phyloP scores from a whole-genome alignment of 2,797 vertebrate genomes.

The Arremon brunneinucha region DNA sequence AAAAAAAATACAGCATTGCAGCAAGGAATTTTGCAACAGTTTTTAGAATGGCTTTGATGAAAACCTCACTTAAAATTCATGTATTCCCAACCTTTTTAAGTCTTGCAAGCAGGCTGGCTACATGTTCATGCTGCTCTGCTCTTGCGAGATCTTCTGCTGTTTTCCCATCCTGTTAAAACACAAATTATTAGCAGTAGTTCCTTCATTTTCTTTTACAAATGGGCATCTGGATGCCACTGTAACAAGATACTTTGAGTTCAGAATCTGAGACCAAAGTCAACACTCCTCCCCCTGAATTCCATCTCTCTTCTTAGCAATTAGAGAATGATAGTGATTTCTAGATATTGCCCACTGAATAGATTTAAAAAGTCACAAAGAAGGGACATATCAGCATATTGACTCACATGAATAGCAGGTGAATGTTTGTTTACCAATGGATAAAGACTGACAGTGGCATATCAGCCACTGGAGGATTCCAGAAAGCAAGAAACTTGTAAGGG shows the following conservation, averaged over 20 bases:
- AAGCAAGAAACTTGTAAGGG: neutral
- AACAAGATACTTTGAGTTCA: neutral
- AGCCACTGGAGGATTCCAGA: neutral
- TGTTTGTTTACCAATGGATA: neutral
- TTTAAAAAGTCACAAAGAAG: neutral
- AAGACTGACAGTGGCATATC: neutral
- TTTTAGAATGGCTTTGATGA: neutral
- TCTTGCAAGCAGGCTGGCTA: conserved; percentile 85
- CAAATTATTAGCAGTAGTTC: conserved; percentile 10
- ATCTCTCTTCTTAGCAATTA: neutral
- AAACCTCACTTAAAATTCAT: neutral
- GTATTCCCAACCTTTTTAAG: conserved; percentile 87
- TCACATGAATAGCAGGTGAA: neutral
- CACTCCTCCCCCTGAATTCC: neutral
- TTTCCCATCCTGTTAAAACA: conserved; percentile 88
- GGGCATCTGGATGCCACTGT: neutral
- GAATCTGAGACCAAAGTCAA: neutral
- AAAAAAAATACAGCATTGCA: neutral
- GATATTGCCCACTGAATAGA: neutral
- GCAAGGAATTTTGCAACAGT: neutral
- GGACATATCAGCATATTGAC: neutral
- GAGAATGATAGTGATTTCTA: neutral
- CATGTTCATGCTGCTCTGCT: conserved; percentile 85
- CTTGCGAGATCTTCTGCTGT: conserved; percentile 92
- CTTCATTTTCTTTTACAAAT: neutral